These are phyloP conservation scores for Athetis lepigone DNA, from an alignment of 2,888 invertebrate species.

Conservation along the genomic window DNA sequence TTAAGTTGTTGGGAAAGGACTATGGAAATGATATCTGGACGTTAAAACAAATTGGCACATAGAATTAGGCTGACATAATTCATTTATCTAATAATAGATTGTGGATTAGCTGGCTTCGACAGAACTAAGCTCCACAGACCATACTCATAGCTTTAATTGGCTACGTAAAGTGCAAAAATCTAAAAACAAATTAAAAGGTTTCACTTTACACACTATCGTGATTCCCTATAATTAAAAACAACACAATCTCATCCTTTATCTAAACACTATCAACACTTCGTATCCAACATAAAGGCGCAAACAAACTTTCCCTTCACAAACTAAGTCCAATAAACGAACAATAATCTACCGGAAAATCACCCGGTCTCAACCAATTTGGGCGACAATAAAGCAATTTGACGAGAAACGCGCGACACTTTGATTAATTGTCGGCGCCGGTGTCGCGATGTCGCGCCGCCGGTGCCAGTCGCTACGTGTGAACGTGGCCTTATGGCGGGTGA, in stretches of 20 bases:
- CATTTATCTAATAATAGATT: too few relatives aligned
- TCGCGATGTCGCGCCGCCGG: slow-evolving; percentile 77
- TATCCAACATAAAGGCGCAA: slow-evolving; percentile 41
- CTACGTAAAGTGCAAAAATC: too few relatives aligned
- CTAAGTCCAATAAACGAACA: slow-evolving; percentile 60
- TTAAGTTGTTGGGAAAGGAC: too few relatives aligned
- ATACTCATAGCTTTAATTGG: too few relatives aligned
- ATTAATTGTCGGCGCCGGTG: slow-evolving; percentile 74
- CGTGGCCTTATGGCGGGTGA: slow-evolving; percentile 69
- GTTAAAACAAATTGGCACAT: too few relatives aligned
- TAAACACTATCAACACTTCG: slow-evolving; percentile 39
- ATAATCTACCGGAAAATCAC: slow-evolving; percentile 72
- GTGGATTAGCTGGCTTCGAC: too few relatives aligned
- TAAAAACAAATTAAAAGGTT: too few relatives aligned
- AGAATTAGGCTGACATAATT: too few relatives aligned
- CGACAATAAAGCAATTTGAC: slow-evolving; percentile 69
- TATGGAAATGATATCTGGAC: too few relatives aligned
- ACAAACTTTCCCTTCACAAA: slow-evolving; percentile 57
- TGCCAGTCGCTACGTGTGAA: slow-evolving; percentile 72
- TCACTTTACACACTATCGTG: not conserved
- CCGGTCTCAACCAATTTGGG: slow-evolving; percentile 69
- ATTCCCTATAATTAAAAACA: not conserved
- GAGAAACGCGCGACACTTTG: slow-evolving; percentile 71
- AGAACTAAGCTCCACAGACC: too few relatives aligned
- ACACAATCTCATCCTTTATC: slow-evolving; percentile 10